These are phyloP conservation scores for Harpalus rufipes DNA, from an alignment of 2,888 invertebrate species.

Conservation along the genomic window DNA sequence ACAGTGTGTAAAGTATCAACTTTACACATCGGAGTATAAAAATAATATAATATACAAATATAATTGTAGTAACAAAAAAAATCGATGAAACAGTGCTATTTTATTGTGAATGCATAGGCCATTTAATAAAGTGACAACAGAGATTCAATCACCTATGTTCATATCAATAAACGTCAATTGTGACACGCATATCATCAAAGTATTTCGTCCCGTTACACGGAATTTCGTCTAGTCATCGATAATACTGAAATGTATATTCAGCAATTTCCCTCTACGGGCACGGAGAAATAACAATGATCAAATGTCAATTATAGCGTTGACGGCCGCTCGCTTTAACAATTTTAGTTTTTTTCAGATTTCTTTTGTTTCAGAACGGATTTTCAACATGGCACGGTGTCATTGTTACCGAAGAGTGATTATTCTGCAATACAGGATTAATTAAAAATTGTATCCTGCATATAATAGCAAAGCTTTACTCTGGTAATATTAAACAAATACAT, in stretches of 20 bases:
- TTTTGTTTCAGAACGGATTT: constrained; percentile 40
- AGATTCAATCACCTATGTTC: not conserved
- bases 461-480: not conserved
- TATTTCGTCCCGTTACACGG: not conserved
- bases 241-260: constrained; percentile 13
- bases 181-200: not conserved
- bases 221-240: not conserved
- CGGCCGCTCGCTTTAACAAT: constrained; percentile 33
- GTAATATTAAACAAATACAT: constrained; percentile 35
- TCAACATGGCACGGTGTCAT: constrained; percentile 3
- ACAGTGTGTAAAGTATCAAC: too few relatives aligned
- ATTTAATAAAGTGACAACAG: not conserved
- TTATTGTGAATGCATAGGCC: not conserved
- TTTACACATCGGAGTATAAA: too few relatives aligned
- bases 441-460: constrained; percentile 13
- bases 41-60: too few relatives aligned
- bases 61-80: too few relatives aligned
- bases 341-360: constrained; percentile 30
- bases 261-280: not conserved
- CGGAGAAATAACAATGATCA: constrained; percentile 25
- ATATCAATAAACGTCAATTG: not conserved
- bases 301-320: constrained; percentile 35
- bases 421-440: constrained; percentile 40
- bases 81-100: not conserved
- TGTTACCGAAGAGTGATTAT: constrained; percentile 53